phyloP scores from a whole-genome alignment of 1,140 invertebrate species.

The Thereuonema tuberculata region DNA sequence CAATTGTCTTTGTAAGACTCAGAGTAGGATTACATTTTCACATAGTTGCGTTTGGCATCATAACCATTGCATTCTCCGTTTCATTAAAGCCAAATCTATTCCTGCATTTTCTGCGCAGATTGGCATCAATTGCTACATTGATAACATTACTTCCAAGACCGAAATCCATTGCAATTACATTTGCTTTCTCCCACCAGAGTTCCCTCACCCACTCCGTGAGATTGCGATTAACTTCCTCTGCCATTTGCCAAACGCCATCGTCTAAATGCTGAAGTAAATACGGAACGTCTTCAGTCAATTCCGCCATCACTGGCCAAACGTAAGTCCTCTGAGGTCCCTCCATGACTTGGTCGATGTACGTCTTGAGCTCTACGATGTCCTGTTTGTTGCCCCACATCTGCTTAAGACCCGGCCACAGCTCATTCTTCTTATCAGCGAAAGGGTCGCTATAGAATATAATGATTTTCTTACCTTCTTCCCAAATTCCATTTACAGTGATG shows the following conservation, averaged over 20 bases:
- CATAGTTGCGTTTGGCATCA: too few relatives aligned
- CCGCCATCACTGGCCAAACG: slow-evolving; percentile 66
- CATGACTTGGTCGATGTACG: slow-evolving; percentile 1
- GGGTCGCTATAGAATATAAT: slow-evolving; percentile 43
- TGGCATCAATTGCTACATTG: slow-evolving; percentile 41
- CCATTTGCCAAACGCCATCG: slow-evolving; percentile 50
- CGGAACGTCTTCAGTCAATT: slow-evolving; percentile 53
- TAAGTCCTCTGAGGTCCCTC: slow-evolving; percentile 29
- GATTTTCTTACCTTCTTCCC: slow-evolving; percentile 42
- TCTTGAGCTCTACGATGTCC: not conserved
- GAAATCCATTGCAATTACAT: slow-evolving; percentile 48
- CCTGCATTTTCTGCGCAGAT: slow-evolving; percentile 24
- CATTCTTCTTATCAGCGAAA: not conserved
- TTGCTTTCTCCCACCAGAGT: slow-evolving; percentile 38
- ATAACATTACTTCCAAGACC: slow-evolving; percentile 42
- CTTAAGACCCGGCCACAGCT: slow-evolving; percentile 8
- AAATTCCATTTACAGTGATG: slow-evolving; percentile 44
- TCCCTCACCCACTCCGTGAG: slow-evolving; percentile 36
- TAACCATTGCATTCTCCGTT: too few relatives aligned
- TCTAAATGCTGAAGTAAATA: slow-evolving; percentile 49
- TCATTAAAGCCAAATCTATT: too few relatives aligned
- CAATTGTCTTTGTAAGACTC: too few relatives aligned
- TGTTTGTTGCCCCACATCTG: slow-evolving; percentile 10
- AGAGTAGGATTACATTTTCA: too few relatives aligned
- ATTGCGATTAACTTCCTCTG: slow-evolving; percentile 49